Conservation (phyloP, 1,140 invertebrate genomes). For the Caenorhabditis briggsae region DNA sequence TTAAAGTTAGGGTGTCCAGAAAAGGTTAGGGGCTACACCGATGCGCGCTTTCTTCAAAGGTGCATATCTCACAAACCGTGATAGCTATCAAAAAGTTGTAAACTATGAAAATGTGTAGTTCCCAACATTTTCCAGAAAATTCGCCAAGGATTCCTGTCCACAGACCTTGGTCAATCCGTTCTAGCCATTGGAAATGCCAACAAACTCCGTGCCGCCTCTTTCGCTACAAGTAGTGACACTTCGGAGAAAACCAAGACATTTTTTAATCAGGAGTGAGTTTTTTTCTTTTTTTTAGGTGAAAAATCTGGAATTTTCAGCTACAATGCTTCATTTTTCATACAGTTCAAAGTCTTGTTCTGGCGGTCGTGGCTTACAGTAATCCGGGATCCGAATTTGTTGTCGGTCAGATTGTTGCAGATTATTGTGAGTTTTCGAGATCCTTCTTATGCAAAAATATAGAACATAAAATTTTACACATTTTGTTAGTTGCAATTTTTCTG, state of each 20-base stretch:
- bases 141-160: slow-evolving; percentile 70
- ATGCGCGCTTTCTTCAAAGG: no score
- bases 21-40: no score
- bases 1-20: no score
- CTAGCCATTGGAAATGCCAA: slow-evolving; percentile 65
- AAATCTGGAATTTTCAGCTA: slow-evolving; percentile 48
- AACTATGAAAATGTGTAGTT: not conserved
- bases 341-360: slow-evolving; percentile 91
- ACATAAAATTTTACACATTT: no score
- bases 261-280: slow-evolving; percentile 70
- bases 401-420: slow-evolving; percentile 88
- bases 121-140: slow-evolving; percentile 80
- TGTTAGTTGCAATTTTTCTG: no score
- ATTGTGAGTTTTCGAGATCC: slow-evolving; percentile 46
- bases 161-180: slow-evolving; percentile 79
- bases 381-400: slow-evolving; percentile 90
- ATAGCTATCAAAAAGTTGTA: no score
- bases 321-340: slow-evolving; percentile 78
- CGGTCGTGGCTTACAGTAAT: slow-evolving; percentile 88
- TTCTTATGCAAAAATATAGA: no score
- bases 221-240: not conserved
- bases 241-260: slow-evolving; percentile 80
- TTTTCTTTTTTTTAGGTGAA: slow-evolving; percentile 40
- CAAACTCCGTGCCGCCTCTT: slow-evolving; percentile 17
- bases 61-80: no score